A percentile compares a stretch with the other conserved stretches of the same genome.
Evolutionary conservation across 2,888 invertebrate species (phyloP).

Genomic region (Ptychoptera albimana): DNA sequence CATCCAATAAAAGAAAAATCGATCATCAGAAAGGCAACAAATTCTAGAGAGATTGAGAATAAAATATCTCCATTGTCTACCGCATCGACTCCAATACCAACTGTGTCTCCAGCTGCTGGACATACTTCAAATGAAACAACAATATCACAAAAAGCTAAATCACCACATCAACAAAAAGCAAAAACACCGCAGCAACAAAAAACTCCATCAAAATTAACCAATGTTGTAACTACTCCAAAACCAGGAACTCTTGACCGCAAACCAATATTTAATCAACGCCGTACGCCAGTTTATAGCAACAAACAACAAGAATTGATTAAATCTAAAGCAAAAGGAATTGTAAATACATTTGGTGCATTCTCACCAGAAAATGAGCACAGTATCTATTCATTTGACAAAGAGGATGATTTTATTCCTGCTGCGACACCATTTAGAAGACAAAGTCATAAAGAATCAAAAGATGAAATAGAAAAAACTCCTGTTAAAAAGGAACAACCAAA

Average conservation of each 20-base stretch:
- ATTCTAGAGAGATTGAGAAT: no score
- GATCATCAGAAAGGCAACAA: conserved; percentile 5
- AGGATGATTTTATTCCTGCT: conserved; percentile 36
- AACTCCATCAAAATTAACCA: conserved; percentile 2
- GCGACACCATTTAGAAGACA: conserved; percentile 41
- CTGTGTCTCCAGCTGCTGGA: background rate
- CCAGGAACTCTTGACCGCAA: conserved; percentile 15
- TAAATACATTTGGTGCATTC: conserved; percentile 32
- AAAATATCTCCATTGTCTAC: background rate
- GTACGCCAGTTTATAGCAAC: conserved; percentile 38
- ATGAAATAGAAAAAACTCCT: conserved; percentile 16
- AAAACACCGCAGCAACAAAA: conserved; percentile 3
- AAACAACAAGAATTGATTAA: conserved; percentile 30
- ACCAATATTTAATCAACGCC: conserved; percentile 30
- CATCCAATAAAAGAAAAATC: conserved; percentile 7
- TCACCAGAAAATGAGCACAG: conserved; percentile 53
- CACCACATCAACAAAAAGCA: background rate
- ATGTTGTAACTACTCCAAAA: background rate
- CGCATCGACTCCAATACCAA: background rate
- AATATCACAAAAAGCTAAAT: background rate
- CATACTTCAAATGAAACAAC: conserved; percentile 1
- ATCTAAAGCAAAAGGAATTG: conserved; percentile 17
- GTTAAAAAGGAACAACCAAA: background rate
- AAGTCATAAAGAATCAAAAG: conserved; percentile 30
- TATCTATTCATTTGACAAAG: conserved; percentile 55